phyloP scores from a whole-genome alignment of 2,797 vertebrate species.

The Anabacerthia variegaticeps region DNA sequence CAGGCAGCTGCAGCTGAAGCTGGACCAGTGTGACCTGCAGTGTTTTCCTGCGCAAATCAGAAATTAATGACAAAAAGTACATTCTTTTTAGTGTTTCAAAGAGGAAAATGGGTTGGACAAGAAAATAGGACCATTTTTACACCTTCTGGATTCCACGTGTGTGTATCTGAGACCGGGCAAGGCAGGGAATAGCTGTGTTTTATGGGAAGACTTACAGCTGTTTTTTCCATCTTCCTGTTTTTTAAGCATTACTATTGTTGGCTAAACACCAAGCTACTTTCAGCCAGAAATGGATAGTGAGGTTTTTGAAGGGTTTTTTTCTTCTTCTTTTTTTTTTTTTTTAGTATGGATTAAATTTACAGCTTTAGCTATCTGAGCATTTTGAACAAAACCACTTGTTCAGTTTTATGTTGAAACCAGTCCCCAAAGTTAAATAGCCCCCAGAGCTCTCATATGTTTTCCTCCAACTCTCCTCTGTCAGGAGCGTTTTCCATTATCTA shows the following conservation, averaged over 20 bases:
- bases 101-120: background rate
- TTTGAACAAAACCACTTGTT: background rate
- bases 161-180: background rate
- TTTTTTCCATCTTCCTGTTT: constrained; percentile 54
- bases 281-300: background rate
- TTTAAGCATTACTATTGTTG: constrained; percentile 25
- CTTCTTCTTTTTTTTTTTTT: background rate
- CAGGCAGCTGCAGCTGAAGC: background rate
- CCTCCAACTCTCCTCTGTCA: background rate
- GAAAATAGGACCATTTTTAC: background rate
- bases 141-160: background rate
- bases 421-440: background rate
- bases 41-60: background rate
- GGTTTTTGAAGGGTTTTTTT: background rate
- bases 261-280: background rate
- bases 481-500: constrained; percentile 55
- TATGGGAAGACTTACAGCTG: background rate
- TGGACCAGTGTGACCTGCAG: background rate
- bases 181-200: background rate
- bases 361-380: background rate
- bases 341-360: background rate
- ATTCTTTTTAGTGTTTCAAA: background rate
- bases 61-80: background rate
- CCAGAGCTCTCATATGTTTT: background rate
- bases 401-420: background rate